Base-by-base conservation (phyloP, 1,140 invertebrate genomes). In the Helicoverpa armigera region DNA sequence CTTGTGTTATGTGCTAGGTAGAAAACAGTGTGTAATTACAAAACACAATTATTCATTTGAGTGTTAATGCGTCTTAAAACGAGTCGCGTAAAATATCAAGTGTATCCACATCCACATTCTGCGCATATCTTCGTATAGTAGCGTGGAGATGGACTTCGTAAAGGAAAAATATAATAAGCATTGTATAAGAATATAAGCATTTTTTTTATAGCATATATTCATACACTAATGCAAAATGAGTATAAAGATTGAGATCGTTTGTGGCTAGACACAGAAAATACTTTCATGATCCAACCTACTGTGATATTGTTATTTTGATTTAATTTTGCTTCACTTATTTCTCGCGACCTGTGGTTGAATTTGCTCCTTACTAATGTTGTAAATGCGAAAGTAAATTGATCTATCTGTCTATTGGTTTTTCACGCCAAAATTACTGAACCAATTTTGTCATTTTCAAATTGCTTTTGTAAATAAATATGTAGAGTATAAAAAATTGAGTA, bases 71-170 rank as follows among this genome's bases (percentile, higher is more conserved):
- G 83, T 84, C 85, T 87, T 87, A 86, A 89, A 91, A 91, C 87
- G 87, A 88, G 85, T 88, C 84, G 83, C 85, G 85, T 88, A 89
- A 91, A 91, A 87, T 88, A 91, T 89, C 86, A 88, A 88, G 82
- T 83, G 85, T 77, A 43, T 43, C 35, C 9, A 86, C 80, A 83
- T 79, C 81, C 87, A 85, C 88, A 90, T 90, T 91, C 88, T 89
- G 53, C 77, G 76, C 77, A 88, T 89, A 86, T 86, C 82, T 85
- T 11, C 23, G 1, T 43, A 0, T 35, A 9, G 14, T 43, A 65
- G 74, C 86, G 69, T 84, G 79, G 86, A 89, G 58, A 79, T 3
- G 78, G 88, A 83, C 63, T 88, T 69, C 80, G 50, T 29, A 65
- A n/a, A 63, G 2, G 16, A 35, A 23, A 23, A 23, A 23, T 23